phyloP scores from a whole-genome alignment of 2,797 vertebrate species.

The Chelon labrosus region DNA sequence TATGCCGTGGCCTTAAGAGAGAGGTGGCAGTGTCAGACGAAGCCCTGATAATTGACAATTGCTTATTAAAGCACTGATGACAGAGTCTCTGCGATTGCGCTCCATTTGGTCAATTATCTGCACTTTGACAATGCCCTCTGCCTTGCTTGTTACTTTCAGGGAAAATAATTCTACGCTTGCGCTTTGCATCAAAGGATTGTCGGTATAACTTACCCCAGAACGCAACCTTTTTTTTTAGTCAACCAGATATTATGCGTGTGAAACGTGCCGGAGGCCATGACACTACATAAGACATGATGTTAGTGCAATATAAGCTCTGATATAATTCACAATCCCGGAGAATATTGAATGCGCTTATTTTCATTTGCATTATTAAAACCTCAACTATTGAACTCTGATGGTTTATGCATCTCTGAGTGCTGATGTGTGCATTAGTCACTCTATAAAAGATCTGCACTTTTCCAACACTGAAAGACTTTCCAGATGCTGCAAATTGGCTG shows the following conservation, averaged over 20 bases:
- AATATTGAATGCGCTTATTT: conserved; percentile 8
- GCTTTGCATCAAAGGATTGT: conserved; percentile 45
- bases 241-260: conserved; percentile 39
- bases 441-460: not conserved
- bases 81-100: conserved; percentile 61
- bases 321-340: not conserved
- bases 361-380: conserved; percentile 57
- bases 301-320: conserved; percentile 32
- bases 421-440: conserved; percentile 5
- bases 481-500: conserved; percentile 2
- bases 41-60: conserved; percentile 70
- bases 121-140: conserved; percentile 55
- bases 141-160: conserved; percentile 53
- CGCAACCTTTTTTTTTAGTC: conserved; percentile 53
- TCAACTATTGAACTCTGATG: conserved; percentile 46
- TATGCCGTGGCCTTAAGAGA: conserved; percentile 47
- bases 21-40: conserved; percentile 50
- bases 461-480: conserved; percentile 3
- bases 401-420: conserved; percentile 26
- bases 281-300: conserved; percentile 24
- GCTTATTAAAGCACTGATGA: conserved; percentile 80
- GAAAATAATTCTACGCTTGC: conserved; percentile 54
- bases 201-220: conserved; percentile 39
- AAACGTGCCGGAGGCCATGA: conserved; percentile 40
- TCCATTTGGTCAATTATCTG: conserved; percentile 77